These are phyloP conservation scores for Drosophila nr. perissopoda DNA, from an alignment of 2,888 invertebrate genomes.

Conservation along the genomic window DNA sequence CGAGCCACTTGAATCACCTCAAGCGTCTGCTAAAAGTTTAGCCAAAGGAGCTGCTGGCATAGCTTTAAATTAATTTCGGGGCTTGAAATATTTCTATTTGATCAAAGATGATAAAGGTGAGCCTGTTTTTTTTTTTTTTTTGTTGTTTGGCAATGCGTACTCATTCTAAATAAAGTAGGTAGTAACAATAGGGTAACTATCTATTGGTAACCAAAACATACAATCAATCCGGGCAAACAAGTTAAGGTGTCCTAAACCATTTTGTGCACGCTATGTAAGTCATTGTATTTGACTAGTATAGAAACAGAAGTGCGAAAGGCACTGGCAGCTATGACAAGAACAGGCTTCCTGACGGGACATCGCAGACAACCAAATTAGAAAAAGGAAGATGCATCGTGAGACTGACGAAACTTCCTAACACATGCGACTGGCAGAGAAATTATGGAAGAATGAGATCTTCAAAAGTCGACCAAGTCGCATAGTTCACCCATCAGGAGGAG, in stretches of 20 bases:
- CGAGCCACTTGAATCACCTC: conserved; percentile 3
- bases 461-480: not conserved
- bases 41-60: not conserved
- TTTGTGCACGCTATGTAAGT: not conserved
- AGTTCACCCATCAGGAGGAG: not conserved
- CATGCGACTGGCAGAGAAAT: not conserved
- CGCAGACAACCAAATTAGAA: not conserved
- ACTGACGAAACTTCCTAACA: not conserved
- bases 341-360: not conserved
- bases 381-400: not conserved
- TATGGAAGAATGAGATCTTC: not conserved
- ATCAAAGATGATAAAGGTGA: not conserved
- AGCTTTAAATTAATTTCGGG: not conserved
- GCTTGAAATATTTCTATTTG: not conserved
- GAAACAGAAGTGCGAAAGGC: not conserved
- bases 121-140: no score
- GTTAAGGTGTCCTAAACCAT: not conserved
- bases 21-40: not conserved
- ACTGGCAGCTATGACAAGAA: not conserved
- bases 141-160: no score
- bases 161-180: accelerated
- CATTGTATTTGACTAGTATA: not conserved
- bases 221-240: not conserved
- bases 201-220: not conserved
- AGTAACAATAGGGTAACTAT: not conserved